These are phyloP conservation scores for Gortyna flavago DNA, from an alignment of 2,888 invertebrate genomes.

Conservation along the genomic window DNA sequence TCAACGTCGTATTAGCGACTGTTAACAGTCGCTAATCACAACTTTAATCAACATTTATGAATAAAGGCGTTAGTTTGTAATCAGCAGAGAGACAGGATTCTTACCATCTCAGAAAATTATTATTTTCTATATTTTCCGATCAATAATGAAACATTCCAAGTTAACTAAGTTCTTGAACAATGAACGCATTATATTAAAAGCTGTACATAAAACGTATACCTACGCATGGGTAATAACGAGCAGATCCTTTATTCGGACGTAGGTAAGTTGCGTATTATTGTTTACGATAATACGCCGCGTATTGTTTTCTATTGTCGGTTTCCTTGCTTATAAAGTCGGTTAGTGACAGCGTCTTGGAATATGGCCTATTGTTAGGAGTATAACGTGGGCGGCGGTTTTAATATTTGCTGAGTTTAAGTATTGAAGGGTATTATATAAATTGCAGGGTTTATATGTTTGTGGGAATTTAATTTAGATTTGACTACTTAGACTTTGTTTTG, in stretches of 20 bases:
- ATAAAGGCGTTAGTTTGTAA: background rate
- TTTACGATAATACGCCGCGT: conserved; percentile 53
- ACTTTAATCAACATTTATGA: too few relatives aligned
- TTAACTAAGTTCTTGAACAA: conserved; percentile 31
- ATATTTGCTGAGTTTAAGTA: conserved; percentile 45
- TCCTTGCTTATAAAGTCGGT: conserved; percentile 48
- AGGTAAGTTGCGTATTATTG: conserved; percentile 60
- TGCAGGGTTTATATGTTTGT: conserved; percentile 26
- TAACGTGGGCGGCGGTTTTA: conserved; percentile 54
- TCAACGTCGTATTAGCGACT: too few relatives aligned
- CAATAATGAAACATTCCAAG: background rate
- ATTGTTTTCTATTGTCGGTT: conserved; percentile 63
- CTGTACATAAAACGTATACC: conserved; percentile 16
- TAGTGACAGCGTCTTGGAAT: conserved; percentile 56
- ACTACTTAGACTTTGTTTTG: background rate
- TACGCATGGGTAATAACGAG: conserved; percentile 53
- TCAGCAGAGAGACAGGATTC: background rate
- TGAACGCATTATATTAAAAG: conserved; percentile 23
- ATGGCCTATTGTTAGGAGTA: conserved; percentile 56
- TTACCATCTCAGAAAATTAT: background rate
- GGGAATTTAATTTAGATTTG: conserved; percentile 21
- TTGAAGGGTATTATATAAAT: conserved; percentile 44
- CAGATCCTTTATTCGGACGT: conserved; percentile 53
- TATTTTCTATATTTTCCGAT: background rate
- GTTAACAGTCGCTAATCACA: too few relatives aligned